Conservation (phyloP, 2,113 vertebrate species). For the Motacilla alba region DNA sequence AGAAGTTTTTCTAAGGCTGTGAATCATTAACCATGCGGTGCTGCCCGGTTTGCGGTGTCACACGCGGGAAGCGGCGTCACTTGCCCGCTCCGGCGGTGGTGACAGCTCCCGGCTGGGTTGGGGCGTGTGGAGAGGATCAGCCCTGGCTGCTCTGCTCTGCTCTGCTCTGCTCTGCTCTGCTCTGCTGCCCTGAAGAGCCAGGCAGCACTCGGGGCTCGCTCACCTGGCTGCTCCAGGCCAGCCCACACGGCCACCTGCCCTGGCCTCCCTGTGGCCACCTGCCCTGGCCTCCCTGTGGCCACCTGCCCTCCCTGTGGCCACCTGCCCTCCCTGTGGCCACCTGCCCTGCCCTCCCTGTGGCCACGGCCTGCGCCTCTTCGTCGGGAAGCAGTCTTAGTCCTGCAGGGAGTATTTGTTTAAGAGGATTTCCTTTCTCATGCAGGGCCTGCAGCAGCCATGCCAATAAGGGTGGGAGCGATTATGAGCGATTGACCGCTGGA, state of each 20-base stretch:
- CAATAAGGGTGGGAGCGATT: constrained; percentile 30
- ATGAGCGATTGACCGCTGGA: constrained; percentile 9
- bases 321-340: neutral
- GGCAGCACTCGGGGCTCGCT: rapidly evolving
- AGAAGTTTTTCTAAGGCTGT: neutral
- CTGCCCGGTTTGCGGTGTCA: neutral
- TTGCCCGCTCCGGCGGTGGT: neutral
- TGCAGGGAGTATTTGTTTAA: neutral
- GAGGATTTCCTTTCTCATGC: constrained; percentile 44
- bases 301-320: neutral
- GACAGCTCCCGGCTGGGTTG: neutral
- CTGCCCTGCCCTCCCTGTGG: neutral
- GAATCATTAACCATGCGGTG: neutral
- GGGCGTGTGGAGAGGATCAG: neutral
- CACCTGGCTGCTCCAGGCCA: neutral
- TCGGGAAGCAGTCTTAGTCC: neutral
- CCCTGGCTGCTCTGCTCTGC: neutral
- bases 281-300: neutral
- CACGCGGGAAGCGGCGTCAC: neutral
- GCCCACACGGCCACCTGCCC: neutral
- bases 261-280: neutral
- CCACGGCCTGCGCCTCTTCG: neutral
- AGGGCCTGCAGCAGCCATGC: neutral
- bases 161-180: neutral
- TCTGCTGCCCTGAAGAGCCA: neutral